Conservation (phyloP, 2,888 invertebrate genomes). For the Eulithis testata region DNA sequence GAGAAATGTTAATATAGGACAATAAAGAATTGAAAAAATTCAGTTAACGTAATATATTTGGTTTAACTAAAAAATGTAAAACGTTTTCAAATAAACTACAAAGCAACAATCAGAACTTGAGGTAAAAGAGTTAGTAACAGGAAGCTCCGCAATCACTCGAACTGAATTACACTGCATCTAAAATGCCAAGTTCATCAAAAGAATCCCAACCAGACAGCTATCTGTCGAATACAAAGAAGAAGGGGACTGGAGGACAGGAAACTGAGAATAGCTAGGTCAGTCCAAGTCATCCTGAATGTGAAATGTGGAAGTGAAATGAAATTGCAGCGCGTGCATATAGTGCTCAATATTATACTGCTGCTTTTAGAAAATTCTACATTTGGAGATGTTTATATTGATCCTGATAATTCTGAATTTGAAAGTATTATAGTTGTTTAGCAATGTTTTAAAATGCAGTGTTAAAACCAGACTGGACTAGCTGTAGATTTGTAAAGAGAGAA, state of each 20-base stretch:
- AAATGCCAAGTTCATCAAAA: conserved; percentile 77
- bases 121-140: conserved; percentile 23
- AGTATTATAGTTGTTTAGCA: no score
- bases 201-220: conserved; percentile 74
- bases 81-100: background rate
- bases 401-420: no score
- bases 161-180: conserved; percentile 59
- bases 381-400: no score
- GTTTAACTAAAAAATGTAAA: no score
- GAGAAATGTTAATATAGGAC: no score
- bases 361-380: no score
- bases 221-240: conserved; percentile 76
- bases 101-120: conserved; percentile 16
- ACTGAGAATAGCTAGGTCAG: conserved; percentile 18
- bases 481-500: conserved; percentile 9
- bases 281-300: background rate
- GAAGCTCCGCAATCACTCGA: conserved; percentile 30
- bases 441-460: no score
- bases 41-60: no score
- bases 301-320: no score
- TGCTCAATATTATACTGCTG: no score
- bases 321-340: no score
- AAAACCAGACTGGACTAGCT: conserved; percentile 19
- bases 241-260: conserved; percentile 32
- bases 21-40: no score